Percentiles rank a stretch among this genome's conserved stretches.
Conservation (phyloP, 23 tunicate species). For the Trididemnum miniatum region DNA sequence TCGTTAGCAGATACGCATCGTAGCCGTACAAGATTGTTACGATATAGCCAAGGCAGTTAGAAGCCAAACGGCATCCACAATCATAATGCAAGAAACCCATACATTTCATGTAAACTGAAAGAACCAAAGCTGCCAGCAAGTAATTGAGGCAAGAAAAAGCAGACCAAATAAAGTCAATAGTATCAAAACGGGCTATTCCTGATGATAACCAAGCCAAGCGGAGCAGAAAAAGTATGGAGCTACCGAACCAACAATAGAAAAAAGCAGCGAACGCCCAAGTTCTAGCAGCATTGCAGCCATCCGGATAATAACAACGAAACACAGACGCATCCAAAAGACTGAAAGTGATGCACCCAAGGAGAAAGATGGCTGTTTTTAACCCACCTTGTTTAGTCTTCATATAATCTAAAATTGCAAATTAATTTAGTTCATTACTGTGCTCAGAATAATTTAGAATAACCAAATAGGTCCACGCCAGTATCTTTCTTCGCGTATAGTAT, state of each 20-base stretch:
- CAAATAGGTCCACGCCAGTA: too few species aligned
- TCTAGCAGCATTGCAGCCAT: slow-evolving; percentile 43
- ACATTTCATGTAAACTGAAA: slow-evolving; percentile 30
- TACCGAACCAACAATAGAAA: slow-evolving; percentile 38
- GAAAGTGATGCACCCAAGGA: background rate
- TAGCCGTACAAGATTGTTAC: background rate
- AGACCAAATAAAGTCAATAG: slow-evolving; percentile 41
- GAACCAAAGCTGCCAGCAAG: slow-evolving; percentile 28
- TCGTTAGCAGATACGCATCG: background rate
- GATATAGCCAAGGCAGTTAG: slow-evolving; percentile 2
- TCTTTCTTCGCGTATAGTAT: too few species aligned
- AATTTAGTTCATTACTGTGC: too few species aligned
- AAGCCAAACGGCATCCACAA: slow-evolving; percentile 46
- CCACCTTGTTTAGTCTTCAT: slow-evolving; percentile 15
- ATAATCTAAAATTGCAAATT: slow-evolving; percentile 57
- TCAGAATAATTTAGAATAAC: too few species aligned
- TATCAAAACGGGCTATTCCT: slow-evolving; percentile 9
- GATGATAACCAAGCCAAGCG: slow-evolving; percentile 17
- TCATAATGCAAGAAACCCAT: background rate
- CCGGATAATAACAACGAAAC: slow-evolving; percentile 19
- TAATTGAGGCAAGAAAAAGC: slow-evolving; percentile 41
- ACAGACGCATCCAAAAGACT: slow-evolving; percentile 3
- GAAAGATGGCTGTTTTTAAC: slow-evolving; percentile 12
- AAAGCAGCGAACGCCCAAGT: slow-evolving; percentile 39
- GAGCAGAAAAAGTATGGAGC: slow-evolving; percentile 22